Base-by-base conservation (phyloP, 2,797 vertebrate genomes). In the Decapterus maruadsi region DNA sequence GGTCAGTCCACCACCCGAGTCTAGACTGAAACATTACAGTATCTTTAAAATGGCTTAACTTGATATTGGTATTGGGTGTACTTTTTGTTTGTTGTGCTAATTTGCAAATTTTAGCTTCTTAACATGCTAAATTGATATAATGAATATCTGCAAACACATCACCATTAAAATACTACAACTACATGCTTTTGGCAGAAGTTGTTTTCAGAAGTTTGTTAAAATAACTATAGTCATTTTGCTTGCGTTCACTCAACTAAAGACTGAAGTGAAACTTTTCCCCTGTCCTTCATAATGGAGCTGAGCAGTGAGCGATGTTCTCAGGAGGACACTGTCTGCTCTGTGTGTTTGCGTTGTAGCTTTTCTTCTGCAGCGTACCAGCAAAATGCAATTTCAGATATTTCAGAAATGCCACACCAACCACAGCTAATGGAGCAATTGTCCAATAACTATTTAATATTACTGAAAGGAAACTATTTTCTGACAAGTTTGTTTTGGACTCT, bases 401-500 rank as follows among this genome's bases (percentile, higher is more conserved):
- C 22, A 46, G 2, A 16, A 38, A 76, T 68, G 66, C 65, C 68
- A 45, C 78, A 75, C 64, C 63, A 42, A 75, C 69, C 72, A 48
- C 58, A 68, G 48, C 71, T 43, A 63, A 70, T 58, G 57, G 50
- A 62, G 38, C 60, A 77, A 42, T 72, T 77, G 34, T 29, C 38
- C 55, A 73, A 50, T 60, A 82, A 74, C 26, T 13, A 22, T 74
- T 80, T 62, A 16, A 46, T 72, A 16, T 55, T 51, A 48, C 20
- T 58, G 43, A 54, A 69, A 73, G 56, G 66, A 82, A 82, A 77
- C 16, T 17, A 29, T 82, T 75, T 81, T 26, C 58, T 19, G 5
- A 62, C 26, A 65, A 63, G 57, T 80, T 72, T 82, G 66, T 77
- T 78, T 89, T 65, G 17, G 68, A 78, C 54, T 22, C 45, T 62